Percentiles rank a stretch among this genome's conserved stretches.
These are phyloP conservation scores for Stigmatopora argus DNA, from an alignment of 2,113 vertebrate species.

Conservation along the genomic window DNA sequence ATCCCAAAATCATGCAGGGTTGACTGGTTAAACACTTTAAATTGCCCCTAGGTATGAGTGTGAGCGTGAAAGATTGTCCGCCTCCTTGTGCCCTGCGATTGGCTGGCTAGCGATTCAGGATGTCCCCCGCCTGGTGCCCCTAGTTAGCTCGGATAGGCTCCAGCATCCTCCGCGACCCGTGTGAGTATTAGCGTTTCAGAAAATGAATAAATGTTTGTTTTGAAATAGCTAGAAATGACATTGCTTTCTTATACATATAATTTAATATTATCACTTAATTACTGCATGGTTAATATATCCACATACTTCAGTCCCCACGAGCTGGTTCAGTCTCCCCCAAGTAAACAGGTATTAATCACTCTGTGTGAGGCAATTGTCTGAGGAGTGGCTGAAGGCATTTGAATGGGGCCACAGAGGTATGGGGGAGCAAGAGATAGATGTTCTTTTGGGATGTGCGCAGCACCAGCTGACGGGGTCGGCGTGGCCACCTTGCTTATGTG, in stretches of 20 bases:
- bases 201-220: not conserved
- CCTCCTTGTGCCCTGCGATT: too few relatives aligned
- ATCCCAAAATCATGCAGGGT: too few relatives aligned
- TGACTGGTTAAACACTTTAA: too few relatives aligned
- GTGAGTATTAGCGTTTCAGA: too few relatives aligned
- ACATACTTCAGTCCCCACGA: constrained; percentile 41
- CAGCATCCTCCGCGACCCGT: too few relatives aligned
- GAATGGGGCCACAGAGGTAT: constrained; percentile 56
- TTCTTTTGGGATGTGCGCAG: constrained; percentile 59
- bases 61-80: too few relatives aligned
- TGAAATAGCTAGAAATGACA: not conserved
- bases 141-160: too few relatives aligned
- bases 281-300: not conserved
- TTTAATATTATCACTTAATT: not conserved
- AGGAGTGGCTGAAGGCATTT: constrained; percentile 65
- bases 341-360: constrained; percentile 79
- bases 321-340: constrained; percentile 67
- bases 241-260: not conserved
- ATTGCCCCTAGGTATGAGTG: too few relatives aligned
- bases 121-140: too few relatives aligned
- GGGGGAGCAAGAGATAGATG: constrained; percentile 71
- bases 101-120: too few relatives aligned
- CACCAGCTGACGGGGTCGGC: constrained; percentile 72
- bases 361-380: constrained; percentile 62
- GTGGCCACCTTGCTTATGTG: constrained; percentile 73